Conservation (phyloP, 2,113 vertebrate genomes). For the Toxotes jaculatrix region DNA sequence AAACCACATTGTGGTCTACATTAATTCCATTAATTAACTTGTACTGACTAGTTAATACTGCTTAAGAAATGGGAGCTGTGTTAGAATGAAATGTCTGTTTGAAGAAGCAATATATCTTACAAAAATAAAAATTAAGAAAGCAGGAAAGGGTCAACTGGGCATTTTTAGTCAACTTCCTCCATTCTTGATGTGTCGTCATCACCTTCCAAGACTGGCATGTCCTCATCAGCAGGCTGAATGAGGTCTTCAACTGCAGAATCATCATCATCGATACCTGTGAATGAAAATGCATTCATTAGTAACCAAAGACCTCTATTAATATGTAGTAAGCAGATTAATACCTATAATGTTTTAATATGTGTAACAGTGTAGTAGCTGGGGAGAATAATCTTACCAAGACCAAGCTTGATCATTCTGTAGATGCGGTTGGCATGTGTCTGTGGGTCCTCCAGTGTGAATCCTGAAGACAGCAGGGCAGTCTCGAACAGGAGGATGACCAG, state of each 20-base stretch:
- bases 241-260: slow-evolving; percentile 83
- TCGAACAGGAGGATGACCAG: slow-evolving; percentile 87
- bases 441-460: slow-evolving; percentile 88
- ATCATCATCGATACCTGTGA: slow-evolving; percentile 86
- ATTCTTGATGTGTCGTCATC: slow-evolving; percentile 88
- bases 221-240: slow-evolving; percentile 82
- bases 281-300: slow-evolving; percentile 72
- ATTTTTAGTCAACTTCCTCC: slow-evolving; percentile 88
- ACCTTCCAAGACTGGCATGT: slow-evolving; percentile 88
- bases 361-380: neutral
- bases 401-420: slow-evolving; percentile 89
- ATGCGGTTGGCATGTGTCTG: slow-evolving; percentile 89
- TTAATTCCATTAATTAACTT: slow-evolving; percentile 14
- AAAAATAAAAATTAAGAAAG: slow-evolving; percentile 61
- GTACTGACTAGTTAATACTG: slow-evolving; percentile 16
- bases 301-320: neutral
- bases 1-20: slow-evolving; percentile 37
- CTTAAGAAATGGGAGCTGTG: slow-evolving; percentile 32
- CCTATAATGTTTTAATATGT: slow-evolving; percentile 17
- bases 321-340: slow-evolving; percentile 28
- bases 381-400: slow-evolving; percentile 81
- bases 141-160: slow-evolving; percentile 4
- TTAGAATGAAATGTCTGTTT: slow-evolving; percentile 25
- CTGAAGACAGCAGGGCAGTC: slow-evolving; percentile 86
- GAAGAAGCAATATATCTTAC: slow-evolving; percentile 53